Evolutionary conservation across 2,113 vertebrate species (phyloP).

Genomic region (Cephalopholis sonnerati): DNA sequence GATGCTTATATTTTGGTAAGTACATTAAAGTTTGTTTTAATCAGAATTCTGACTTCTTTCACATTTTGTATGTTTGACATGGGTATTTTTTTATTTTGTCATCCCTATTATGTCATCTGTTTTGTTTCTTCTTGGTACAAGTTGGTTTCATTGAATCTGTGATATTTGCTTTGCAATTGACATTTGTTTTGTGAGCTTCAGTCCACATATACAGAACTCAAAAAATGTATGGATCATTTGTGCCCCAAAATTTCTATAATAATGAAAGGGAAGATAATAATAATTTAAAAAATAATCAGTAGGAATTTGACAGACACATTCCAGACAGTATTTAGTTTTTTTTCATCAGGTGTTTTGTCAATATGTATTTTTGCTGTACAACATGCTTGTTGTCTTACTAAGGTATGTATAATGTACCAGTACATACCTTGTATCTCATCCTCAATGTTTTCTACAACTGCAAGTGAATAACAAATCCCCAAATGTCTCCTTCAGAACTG

Average conservation of each 20-base stretch:
- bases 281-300: neutral
- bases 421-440: neutral
- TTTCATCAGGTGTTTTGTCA: neutral
- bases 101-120: too few species aligned
- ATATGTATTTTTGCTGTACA: neutral
- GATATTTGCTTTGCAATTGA: neutral
- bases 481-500: slow-evolving; percentile 80
- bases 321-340: neutral
- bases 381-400: neutral
- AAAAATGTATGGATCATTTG: neutral
- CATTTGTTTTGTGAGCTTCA: neutral
- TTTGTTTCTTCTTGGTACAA: neutral
- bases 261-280: neutral
- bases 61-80: too few species aligned
- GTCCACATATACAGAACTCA: neutral
- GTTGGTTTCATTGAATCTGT: neutral
- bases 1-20: too few species aligned
- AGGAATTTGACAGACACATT: neutral
- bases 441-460: neutral
- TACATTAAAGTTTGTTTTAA: too few species aligned
- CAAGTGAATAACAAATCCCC: neutral
- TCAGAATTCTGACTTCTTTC: too few species aligned
- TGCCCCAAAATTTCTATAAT: neutral
- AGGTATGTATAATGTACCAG: neutral
- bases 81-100: too few species aligned